These are phyloP conservation scores for Philypnodon macrostomus DNA, from an alignment of 2,797 vertebrate species.

Conservation along the genomic window DNA sequence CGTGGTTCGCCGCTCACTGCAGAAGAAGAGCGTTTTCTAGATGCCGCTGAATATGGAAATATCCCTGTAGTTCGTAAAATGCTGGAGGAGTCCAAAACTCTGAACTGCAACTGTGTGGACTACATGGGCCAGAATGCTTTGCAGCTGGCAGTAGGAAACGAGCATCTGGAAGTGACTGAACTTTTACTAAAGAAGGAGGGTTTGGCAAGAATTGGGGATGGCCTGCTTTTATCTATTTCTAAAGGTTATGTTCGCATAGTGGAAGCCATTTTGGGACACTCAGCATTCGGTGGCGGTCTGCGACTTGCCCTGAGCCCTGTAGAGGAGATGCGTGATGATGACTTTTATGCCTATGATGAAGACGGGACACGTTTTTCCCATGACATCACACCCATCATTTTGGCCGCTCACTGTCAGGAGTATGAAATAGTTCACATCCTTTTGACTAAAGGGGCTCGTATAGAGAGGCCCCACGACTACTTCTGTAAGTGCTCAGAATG, in stretches of 20 bases:
- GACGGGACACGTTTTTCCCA: conserved; percentile 95
- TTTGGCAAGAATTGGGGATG: conserved; percentile 89
- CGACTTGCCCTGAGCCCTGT: conserved; percentile 86
- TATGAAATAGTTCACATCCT: conserved; percentile 96
- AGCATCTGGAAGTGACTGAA: conserved; percentile 94
- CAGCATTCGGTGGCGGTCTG: conserved; percentile 87
- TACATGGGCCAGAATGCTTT: conserved; percentile 97
- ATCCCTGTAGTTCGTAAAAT: conserved; percentile 96
- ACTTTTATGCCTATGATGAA: conserved; percentile 94
- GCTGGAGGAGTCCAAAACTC: conserved; percentile 94
- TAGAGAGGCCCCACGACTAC: conserved; percentile 94
- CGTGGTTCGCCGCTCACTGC: conserved; percentile 89
- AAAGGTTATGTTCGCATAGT: conserved; percentile 96
- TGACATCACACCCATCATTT: conserved; percentile 90
- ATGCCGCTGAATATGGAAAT: conserved; percentile 95
- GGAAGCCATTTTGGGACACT: conserved; percentile 90
- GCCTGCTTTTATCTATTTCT: conserved; percentile 89
- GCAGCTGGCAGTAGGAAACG: conserved; percentile 92
- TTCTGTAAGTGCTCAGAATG: conserved; percentile 94
- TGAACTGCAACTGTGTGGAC: conserved; percentile 95
- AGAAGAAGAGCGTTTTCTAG: conserved; percentile 92
- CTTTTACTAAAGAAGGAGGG: conserved; percentile 93
- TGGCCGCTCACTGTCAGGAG: conserved; percentile 95
- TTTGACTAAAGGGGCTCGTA: conserved; percentile 88
- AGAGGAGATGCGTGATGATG: conserved; percentile 91